A percentile compares a stretch with the other conserved stretches of the same genome.
Evolutionary conservation across 2,113 vertebrate genomes (phyloP).

Genomic region (Bungarus multicinctus): DNA sequence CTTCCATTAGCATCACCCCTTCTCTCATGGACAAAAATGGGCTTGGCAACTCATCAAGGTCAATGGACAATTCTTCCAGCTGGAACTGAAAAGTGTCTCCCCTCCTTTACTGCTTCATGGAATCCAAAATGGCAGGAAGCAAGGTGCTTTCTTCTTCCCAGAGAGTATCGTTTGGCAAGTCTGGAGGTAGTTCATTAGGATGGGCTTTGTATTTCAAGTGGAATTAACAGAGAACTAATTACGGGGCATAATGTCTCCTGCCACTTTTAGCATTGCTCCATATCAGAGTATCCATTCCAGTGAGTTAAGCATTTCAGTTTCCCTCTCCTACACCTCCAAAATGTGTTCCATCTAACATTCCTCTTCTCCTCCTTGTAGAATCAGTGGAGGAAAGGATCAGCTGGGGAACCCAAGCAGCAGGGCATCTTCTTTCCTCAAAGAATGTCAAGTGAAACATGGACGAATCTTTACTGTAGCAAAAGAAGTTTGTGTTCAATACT

Average conservation of each 20-base stretch:
- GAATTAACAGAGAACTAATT: not conserved
- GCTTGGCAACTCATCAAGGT: not conserved
- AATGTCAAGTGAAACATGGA: not conserved
- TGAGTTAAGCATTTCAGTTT: not conserved
- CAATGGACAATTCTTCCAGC: not conserved
- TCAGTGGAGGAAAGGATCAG: not conserved
- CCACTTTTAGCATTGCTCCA: not conserved
- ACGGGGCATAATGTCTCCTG: not conserved
- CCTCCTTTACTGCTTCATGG: not conserved
- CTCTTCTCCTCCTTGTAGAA: not conserved
- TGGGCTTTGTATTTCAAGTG: not conserved
- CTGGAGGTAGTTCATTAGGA: not conserved
- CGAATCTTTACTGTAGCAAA: not conserved
- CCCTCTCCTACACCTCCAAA: not conserved
- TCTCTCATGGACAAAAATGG: not conserved
- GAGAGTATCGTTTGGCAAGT: not conserved
- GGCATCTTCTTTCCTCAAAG: not conserved
- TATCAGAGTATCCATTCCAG: not conserved
- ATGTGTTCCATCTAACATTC: not conserved
- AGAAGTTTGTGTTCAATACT: not conserved
- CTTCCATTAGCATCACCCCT: not conserved
- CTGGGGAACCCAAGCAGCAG: not conserved
- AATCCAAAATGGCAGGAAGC: not conserved
- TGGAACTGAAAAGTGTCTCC: not conserved
- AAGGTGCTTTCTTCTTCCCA: not conserved